These are phyloP conservation scores for Mohoua ochrocephala DNA, from an alignment of 2,113 vertebrate genomes.

Conservation along the genomic window DNA sequence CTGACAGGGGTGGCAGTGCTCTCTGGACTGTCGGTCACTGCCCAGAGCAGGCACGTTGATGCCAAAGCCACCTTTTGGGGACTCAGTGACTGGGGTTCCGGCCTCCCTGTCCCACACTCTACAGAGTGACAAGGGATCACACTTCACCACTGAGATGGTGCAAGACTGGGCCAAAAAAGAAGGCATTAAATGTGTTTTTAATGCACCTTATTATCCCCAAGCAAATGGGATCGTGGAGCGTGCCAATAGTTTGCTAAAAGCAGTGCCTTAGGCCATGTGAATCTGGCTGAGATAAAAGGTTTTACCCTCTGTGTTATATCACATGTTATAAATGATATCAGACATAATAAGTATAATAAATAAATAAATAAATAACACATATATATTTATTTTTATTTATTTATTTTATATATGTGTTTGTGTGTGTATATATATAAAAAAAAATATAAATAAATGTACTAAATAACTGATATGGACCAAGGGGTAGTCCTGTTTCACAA, in stretches of 20 bases:
- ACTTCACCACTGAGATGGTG: not conserved
- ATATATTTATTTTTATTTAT: not conserved
- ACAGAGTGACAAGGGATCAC: not conserved
- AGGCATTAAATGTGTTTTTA: not conserved
- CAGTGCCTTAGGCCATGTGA: not conserved
- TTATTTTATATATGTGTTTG: not conserved
- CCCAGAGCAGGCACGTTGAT: not conserved
- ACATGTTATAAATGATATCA: not conserved
- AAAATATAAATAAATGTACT: not conserved
- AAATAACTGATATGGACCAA: not conserved
- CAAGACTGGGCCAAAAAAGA: not conserved
- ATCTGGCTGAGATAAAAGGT: not conserved
- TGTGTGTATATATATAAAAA: not conserved
- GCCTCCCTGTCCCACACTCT: no score
- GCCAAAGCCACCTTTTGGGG: not conserved
- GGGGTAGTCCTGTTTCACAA: not conserved
- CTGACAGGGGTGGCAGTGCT: accelerated
- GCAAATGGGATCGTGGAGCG: accelerated
- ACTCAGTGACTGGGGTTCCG: not conserved
- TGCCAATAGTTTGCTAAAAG: not conserved
- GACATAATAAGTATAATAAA: not conserved
- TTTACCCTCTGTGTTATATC: not conserved
- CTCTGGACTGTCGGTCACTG: not conserved
- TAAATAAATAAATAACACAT: not conserved
- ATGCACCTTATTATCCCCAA: not conserved